These are phyloP conservation scores for Geodia barretti DNA, from an alignment of 37 sponge, comb jelly and placozoan species.

Conservation along the genomic window DNA sequence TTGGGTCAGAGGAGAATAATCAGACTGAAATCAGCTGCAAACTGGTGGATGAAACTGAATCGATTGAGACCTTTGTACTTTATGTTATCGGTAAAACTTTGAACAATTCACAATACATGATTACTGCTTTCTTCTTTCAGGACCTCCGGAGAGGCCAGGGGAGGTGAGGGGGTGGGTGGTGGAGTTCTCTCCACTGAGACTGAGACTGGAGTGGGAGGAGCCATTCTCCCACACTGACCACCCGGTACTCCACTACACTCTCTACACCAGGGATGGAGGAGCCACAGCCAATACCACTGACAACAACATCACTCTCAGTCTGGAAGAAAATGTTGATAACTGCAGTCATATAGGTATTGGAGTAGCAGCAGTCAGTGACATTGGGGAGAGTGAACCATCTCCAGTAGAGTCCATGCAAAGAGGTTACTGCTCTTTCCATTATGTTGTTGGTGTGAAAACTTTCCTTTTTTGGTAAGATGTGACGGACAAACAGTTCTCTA, in stretches of 20 bases:
- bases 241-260: neutral
- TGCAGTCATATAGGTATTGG: neutral
- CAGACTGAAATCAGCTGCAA: neutral
- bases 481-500: neutral
- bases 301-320: too few species aligned
- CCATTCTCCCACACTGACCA: neutral
- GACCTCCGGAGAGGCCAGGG: neutral
- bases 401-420: neutral
- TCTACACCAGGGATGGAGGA: too few species aligned
- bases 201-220: neutral
- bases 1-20: neutral
- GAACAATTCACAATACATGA: too few species aligned
- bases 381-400: neutral
- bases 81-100: too few species aligned
- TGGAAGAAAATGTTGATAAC: neutral
- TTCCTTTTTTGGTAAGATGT: too few species aligned
- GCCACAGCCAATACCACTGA: too few species aligned
- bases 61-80: too few species aligned
- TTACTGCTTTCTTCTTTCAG: neutral
- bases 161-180: neutral
- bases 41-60: too few species aligned
- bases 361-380: neutral
- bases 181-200: neutral
- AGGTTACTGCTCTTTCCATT: too few species aligned
- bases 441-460: too few species aligned